Evolutionary conservation across 2,888 invertebrate genomes (phyloP), one percentile per base, ranked within the genome.

Genomic region (Campoplex nolae): DNA sequence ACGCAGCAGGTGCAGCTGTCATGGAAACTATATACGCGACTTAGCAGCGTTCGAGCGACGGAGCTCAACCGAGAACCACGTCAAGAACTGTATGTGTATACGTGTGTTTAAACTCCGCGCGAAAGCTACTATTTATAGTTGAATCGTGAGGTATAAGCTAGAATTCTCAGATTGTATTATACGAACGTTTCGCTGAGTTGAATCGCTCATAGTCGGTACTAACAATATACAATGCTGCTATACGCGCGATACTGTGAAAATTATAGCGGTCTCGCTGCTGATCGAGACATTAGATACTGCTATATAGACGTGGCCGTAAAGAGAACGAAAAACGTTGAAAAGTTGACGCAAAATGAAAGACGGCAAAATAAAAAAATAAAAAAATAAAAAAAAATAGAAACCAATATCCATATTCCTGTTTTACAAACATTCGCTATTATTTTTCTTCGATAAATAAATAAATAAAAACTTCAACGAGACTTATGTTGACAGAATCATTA

Each of bases 41-140:
- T 83, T 87, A 85, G 58, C 74, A 75, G 62, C 76, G 77, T 81
- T 85, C 71, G 71, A 82, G 79, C 84, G 82, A 76, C 82, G 74
- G 76, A 71, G 65, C 62, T 68, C 80, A 76, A 76, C 28, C 42
- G 54, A 78, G 74, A 28, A 62, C 35, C n/a, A 68, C 67, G 67
- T 67, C 23, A 68, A 65, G 74, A 78, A 75, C 56, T 70, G 28
- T 68, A 65, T 35, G 68, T 32, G 42, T 45, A 67, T 65, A 28
- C 73, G 35, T 38, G 88, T 80, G 23, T 88, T 86, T 85, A 88
- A 86, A 84, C 77, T 78, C 77, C 68, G 76, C 78, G 86, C 80
- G 77, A 78, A 65, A 75, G 42, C 75, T 83, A 88, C 90, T 91
- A 90, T 91, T 90, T 90, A 91, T 91, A 91, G 90, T 84, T 84